Evolutionary conservation across 2,888 invertebrate genomes (phyloP).

Genomic region (Hylaea fasciaria): DNA sequence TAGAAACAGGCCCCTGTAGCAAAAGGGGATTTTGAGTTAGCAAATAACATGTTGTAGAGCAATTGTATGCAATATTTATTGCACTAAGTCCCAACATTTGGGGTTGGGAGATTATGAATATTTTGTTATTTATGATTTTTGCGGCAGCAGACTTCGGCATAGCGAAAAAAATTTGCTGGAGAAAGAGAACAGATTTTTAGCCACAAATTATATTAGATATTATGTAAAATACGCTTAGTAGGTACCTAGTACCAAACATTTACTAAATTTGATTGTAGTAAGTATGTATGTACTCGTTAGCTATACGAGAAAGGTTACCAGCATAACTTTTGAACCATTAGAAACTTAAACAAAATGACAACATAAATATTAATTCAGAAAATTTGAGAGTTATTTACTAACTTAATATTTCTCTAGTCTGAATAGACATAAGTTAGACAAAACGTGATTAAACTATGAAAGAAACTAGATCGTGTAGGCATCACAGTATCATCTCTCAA

Average conservation of each 20-base stretch:
- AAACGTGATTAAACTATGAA: slow-evolving; percentile 15
- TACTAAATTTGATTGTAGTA: too few relatives aligned
- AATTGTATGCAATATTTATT: slow-evolving; percentile 78
- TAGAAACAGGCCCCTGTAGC: slow-evolving; percentile 70
- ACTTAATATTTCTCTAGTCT: not conserved
- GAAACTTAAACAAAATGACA: too few relatives aligned
- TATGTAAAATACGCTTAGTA: too few relatives aligned
- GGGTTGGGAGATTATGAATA: slow-evolving; percentile 71
- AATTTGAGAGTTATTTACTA: not conserved
- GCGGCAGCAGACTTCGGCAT: slow-evolving; percentile 4
- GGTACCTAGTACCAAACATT: too few relatives aligned
- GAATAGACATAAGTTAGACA: not conserved
- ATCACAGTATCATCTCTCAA: slow-evolving; percentile 8
- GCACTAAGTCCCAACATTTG: slow-evolving; percentile 59
- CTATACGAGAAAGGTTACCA: too few relatives aligned
- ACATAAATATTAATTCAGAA: too few relatives aligned
- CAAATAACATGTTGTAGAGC: slow-evolving; percentile 76
- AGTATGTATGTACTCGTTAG: too few relatives aligned
- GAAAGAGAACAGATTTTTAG: not conserved
- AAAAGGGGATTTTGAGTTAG: slow-evolving; percentile 66
- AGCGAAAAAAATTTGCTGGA: not conserved
- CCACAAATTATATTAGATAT: too few relatives aligned
- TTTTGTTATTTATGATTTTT: slow-evolving; percentile 44
- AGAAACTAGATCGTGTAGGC: not conserved
- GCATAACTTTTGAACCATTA: too few relatives aligned